These are phyloP conservation scores for Nephrocerus scutellatus DNA, from an alignment of 2,888 invertebrate genomes.

Conservation along the genomic window DNA sequence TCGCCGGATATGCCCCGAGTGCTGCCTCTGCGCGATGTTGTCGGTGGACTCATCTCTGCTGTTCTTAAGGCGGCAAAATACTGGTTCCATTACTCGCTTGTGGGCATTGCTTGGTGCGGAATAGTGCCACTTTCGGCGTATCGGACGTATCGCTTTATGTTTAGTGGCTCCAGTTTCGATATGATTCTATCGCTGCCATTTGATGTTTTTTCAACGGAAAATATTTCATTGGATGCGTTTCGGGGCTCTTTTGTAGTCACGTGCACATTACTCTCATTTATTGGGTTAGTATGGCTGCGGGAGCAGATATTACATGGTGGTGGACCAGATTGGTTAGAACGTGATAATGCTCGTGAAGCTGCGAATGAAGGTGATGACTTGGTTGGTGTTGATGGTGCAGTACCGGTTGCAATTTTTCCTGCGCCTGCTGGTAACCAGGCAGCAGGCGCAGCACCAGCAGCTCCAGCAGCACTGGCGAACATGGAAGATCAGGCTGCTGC, in stretches of 20 bases:
- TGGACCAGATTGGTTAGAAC: slow-evolving; percentile 89
- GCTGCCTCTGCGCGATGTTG: slow-evolving; percentile 85
- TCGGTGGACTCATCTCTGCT: slow-evolving; percentile 82
- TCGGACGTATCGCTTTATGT: slow-evolving; percentile 88
- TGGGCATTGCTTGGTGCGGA: slow-evolving; percentile 95
- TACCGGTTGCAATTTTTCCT: slow-evolving; percentile 20
- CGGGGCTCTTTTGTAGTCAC: slow-evolving; percentile 96
- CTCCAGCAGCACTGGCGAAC: slow-evolving; percentile 16
- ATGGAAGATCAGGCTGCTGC: slow-evolving; percentile 14
- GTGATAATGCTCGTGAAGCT: slow-evolving; percentile 52
- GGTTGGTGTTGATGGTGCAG: slow-evolving; percentile 20
- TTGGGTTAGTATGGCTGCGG: slow-evolving; percentile 93
- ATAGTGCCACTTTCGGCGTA: slow-evolving; percentile 94
- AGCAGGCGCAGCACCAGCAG: slow-evolving; percentile 43
- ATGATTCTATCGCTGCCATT: slow-evolving; percentile 79
- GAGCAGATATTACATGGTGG: slow-evolving; percentile 98
- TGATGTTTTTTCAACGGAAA: slow-evolving; percentile 88
- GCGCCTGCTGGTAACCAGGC: slow-evolving; percentile 37
- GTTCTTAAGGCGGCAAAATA: slow-evolving; percentile 88
- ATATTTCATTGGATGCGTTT: slow-evolving; percentile 87
- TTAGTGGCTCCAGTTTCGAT: slow-evolving; percentile 78
- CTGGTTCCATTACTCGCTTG: slow-evolving; percentile 96
- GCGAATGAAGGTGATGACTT: slow-evolving; percentile 42
- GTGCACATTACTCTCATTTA: slow-evolving; percentile 92
- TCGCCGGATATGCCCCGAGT: slow-evolving; percentile 99